Evolutionary conservation across 1,140 invertebrate genomes (phyloP), one percentile per base, ranked within the genome.

Genomic region (Maconellicoccus hirsutus): DNA sequence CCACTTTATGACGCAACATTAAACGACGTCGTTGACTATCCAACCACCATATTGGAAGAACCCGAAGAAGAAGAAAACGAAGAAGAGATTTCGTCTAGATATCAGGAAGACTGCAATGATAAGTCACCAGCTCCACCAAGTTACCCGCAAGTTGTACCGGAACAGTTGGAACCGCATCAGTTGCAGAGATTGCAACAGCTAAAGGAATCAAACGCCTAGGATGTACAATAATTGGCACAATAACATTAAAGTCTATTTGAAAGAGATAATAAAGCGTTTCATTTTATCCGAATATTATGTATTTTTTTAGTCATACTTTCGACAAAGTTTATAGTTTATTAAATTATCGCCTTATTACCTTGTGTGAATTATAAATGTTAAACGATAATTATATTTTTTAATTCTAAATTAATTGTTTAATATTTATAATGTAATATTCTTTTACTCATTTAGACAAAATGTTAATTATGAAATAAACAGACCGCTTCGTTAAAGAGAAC

Each of bases 201-300:
- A 19, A 93, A 93, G 79, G 91, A 93, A 79, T 93, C 91, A 71
- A 92, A 93, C 79, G 91, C 91, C 81, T 93, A 89, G 42, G n/a
- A n/a, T 52, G 6, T 19, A 52, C n/a, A n/a, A n/a, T n/a, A n/a
- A 38, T 38, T 19, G 42, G 42, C 42, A 52, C 42, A 52, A 52
- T 52, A 52, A 38, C 33, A 38, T 38, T 14, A 7, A 38, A 52
- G 42, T 52, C 42, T 52, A 52, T 52, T 52, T 16, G 42, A 16
- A 19, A 6, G 42, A 52, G 42, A 52, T 52, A 52, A 52, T 52
- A 52, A 52, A 8, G 42, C 42, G 42, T 52, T 52, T 52, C n/a
- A 52, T 52, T 33, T 52, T 52, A 52, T 16, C 42, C 42, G 42
- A 52, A 8, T 19, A 52, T 52, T 16, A 52, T 52, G 16, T 8